phyloP scores from a whole-genome alignment of 37 sponge, comb jelly and placozoan species.

The Eunapius fragilis region DNA sequence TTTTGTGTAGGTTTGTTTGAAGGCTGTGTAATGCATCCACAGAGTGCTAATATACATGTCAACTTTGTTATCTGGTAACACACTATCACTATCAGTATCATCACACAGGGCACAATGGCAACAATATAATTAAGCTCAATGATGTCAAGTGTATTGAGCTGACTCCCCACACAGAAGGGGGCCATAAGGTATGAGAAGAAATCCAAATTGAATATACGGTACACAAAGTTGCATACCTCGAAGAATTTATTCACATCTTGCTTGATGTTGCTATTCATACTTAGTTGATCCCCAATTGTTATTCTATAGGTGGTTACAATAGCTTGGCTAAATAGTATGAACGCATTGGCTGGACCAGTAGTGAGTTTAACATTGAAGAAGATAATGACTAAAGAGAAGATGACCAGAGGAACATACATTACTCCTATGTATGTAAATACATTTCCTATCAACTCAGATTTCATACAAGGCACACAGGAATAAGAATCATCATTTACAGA shows the following conservation, averaged over 20 bases:
- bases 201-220: conserved; percentile 57
- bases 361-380: conserved; percentile 53
- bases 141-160: conserved; percentile 27
- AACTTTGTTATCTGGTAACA: not conserved
- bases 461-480: conserved; percentile 24
- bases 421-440: conserved; percentile 8
- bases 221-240: conserved; percentile 18
- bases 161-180: conserved; percentile 16
- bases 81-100: conserved; percentile 30
- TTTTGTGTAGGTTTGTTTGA: no score
- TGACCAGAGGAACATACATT: conserved; percentile 16
- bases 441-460: not conserved
- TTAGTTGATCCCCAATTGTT: conserved; percentile 12
- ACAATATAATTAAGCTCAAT: conserved; percentile 32
- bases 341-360: conserved; percentile 59
- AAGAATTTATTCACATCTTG: not conserved
- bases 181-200: conserved; percentile 10
- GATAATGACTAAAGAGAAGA: conserved; percentile 42
- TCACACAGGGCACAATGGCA: conserved; percentile 44
- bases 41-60: not conserved
- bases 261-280: not conserved
- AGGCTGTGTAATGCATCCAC: not conserved
- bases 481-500: conserved; percentile 19
- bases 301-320: conserved; percentile 7
- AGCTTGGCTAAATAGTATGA: conserved; percentile 50